Base-by-base conservation (phyloP, 2,113 vertebrate species). In the Zonotrichia leucophrys region DNA sequence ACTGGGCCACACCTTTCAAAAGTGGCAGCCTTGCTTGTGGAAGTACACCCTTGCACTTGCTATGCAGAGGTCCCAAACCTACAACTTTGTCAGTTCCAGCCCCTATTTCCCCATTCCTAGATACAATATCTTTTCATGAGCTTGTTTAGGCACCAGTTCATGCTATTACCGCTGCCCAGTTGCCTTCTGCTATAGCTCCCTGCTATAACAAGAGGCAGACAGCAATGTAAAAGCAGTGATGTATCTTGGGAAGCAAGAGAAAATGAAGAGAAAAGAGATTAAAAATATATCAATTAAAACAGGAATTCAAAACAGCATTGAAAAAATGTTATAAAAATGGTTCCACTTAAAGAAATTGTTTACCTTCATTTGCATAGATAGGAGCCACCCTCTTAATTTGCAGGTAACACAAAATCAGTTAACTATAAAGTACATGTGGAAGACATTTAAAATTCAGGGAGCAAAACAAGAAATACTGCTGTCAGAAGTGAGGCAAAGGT, bases 401-500 rank as follows among this genome's bases (percentile, higher is more conserved):
- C 14, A 53, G 18, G 35, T 69, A 56, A 56, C 42, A 7, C 3
- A 33, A 59, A 83, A 84, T 76, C 74, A 88, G 8, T 77, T 90
- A 79, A 70, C 30, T 91, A 41, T 33, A 33, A 66, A 87, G 67
- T 77, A 50, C 81, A 87, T 37, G 63, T 83, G 84, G 86, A 95
- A 94, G 63, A 53, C 49, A 87, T 94, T 94, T 91, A 85, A 85
- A 66, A 55, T 76, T 81, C 72, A 92, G 33, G 23, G 41, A 85
- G 56, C 27, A 93, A 96, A 97, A 68, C 42, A 91, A 92, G 56
- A 87, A 93, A 92, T 82, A 49, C 23, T 85, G 46, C 41, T 84
- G 56, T 90, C 58, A 92, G 70, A 92, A 91, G 39, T 28, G 68
- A 90, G 53, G 56, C 31, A 95, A 92, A 90, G 63, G 55, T 86